Percentiles rank a stretch among this genome's conserved stretches.
Evolutionary conservation across 2,888 invertebrate species (phyloP).

Genomic region (Dryocosmus kuriphilus): DNA sequence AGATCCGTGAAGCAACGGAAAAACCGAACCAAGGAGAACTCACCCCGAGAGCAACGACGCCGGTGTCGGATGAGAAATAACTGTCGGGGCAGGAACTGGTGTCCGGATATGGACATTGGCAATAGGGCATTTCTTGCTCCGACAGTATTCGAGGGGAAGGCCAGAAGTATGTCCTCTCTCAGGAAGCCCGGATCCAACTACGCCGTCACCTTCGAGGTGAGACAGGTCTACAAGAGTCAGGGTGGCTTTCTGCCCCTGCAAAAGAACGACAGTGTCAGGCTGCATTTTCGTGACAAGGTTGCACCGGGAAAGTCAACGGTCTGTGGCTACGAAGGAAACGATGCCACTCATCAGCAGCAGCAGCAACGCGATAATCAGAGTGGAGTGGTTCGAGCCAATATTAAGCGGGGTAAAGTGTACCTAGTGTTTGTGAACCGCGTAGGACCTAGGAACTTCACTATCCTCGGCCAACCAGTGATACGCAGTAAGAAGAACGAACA

Average conservation of each 20-base stretch:
- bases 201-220: constrained; percentile 84
- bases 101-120: constrained; percentile 82
- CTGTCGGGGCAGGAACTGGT: constrained; percentile 76
- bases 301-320: constrained; percentile 73
- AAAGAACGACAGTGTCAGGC: constrained; percentile 78
- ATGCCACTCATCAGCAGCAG: constrained; percentile 56
- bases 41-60: constrained; percentile 72
- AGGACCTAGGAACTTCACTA: constrained; percentile 81
- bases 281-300: constrained; percentile 79
- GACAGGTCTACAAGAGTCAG: constrained; percentile 82
- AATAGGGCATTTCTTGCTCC: constrained; percentile 83
- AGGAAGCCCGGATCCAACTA: constrained; percentile 80
- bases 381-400: constrained; percentile 80
- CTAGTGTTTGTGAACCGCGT: constrained; percentile 81
- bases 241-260: constrained; percentile 75
- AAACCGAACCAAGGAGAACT: constrained; percentile 58
- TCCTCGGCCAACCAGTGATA: constrained; percentile 80
- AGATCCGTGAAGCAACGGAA: constrained; percentile 47
- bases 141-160: constrained; percentile 84
- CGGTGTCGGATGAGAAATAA: constrained; percentile 70
- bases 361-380: constrained; percentile 64
- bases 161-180: constrained; percentile 82
- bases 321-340: constrained; percentile 70
- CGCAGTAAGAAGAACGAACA: constrained; percentile 77
- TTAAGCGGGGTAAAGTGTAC: constrained; percentile 81